Base-by-base conservation (phyloP, 2,113 vertebrate genomes). In the Panthera uncia region DNA sequence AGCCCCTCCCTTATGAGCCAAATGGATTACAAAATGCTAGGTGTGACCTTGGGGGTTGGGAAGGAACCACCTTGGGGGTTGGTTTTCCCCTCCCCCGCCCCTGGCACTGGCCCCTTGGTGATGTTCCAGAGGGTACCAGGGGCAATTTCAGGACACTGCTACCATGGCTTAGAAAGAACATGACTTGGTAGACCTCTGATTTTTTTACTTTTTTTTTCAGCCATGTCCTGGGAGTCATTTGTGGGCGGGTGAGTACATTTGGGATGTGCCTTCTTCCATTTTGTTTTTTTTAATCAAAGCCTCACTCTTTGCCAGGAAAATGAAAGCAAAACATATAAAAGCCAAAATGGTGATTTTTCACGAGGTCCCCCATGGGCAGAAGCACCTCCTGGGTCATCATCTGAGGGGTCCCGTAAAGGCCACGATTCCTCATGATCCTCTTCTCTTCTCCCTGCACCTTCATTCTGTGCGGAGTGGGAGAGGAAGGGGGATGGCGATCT, bases 1-100 rank as follows among this genome's bases (percentile, higher is more conserved):
- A 48, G 29, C 14, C 73, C n/a, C 48, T 86, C 96, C 93, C 36
- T n/a, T 65, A 19, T 52, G 82, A 91, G 13, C 82, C 93, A 68
- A 83, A 38, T 93, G 55, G 95, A 92, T 97, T 97, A 94, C 86
- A 71, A 95, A 94, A 97, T 83, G 10, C 69, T 89, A 87, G 82
- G 86, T 94, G 82, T 97, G 91, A 92, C 85, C 74, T 50, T 57
- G 41, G 50, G 50, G 31, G 19, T 31, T 95, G 65, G 31, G 36
- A 79, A 92, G 38, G 31, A 21, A 80, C 27, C 76, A 91, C 21
- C 19, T 25, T 73, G 10, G 89, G 90, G 41, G 55, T 93, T 69
- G 57, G 68, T 92, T 80, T 83, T 69, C 16, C n/a, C 33, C 10
- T 73, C n/a, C 12, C 5, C 8, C 45, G 7, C 3, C 65, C 36